These are phyloP conservation scores for Vidua macroura DNA, from an alignment of 2,113 vertebrate species.

Conservation along the genomic window DNA sequence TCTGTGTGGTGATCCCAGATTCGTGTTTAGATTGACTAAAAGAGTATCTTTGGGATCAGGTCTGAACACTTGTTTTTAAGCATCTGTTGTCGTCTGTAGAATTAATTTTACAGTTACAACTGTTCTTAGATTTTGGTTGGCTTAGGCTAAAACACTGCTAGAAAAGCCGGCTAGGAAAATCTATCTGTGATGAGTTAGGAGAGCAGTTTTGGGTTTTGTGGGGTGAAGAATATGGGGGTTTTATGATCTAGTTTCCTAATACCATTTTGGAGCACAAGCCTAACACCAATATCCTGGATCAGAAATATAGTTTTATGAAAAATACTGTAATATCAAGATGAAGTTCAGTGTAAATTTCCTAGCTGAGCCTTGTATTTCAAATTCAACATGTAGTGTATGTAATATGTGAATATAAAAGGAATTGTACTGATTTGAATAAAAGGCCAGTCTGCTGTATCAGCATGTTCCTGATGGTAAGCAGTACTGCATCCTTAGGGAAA, in stretches of 20 bases:
- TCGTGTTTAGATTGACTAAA: neutral
- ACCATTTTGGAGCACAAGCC: neutral
- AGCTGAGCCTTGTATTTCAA: neutral
- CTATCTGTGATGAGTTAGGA: neutral
- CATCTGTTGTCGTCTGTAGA: neutral
- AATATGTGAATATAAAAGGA: neutral
- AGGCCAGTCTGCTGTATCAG: neutral
- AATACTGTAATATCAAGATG: neutral
- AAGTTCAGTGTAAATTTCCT: neutral
- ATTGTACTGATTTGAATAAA: neutral
- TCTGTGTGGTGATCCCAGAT: neutral
- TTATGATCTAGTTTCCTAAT: neutral
- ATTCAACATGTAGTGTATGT: neutral
- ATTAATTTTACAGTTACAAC: neutral
- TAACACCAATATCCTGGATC: neutral
- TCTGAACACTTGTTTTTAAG: neutral
- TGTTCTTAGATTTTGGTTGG: neutral
- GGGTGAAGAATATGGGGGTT: fast-evolving
- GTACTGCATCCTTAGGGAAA: neutral
- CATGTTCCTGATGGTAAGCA: neutral
- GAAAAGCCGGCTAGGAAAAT: neutral
- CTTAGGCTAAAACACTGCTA: neutral
- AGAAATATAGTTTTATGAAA: neutral
- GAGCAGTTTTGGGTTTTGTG: neutral
- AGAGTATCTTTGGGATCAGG: neutral